These are phyloP conservation scores for Pantherophis vulpinus DNA, from an alignment of 2,797 vertebrate species.

Conservation along the genomic window DNA sequence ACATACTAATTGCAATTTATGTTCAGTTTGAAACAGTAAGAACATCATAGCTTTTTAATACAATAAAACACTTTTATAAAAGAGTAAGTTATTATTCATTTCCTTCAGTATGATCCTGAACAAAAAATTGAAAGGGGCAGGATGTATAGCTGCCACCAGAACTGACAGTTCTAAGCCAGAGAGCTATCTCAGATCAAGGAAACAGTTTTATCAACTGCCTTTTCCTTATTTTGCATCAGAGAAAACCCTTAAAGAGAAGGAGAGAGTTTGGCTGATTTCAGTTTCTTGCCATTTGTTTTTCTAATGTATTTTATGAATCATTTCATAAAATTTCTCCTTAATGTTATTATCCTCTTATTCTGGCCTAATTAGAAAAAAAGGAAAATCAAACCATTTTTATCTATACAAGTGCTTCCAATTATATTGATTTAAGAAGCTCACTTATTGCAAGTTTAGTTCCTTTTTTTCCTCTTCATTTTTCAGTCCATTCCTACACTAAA, in stretches of 20 bases:
- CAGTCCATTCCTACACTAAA: constrained; percentile 6
- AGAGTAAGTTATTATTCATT: too few relatives aligned
- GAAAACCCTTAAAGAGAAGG: not conserved
- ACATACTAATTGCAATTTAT: too few relatives aligned
- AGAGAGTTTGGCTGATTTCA: constrained; percentile 3
- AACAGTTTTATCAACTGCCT: not conserved
- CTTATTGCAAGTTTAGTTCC: not conserved
- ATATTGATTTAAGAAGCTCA: not conserved
- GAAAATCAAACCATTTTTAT: not conserved
- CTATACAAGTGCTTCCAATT: not conserved
- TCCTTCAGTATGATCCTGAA: not conserved
- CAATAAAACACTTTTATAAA: too few relatives aligned
- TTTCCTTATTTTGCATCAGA: constrained; percentile 5
- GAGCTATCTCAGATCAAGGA: not conserved
- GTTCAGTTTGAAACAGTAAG: too few relatives aligned
- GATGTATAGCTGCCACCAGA: not conserved
- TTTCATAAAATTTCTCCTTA: not conserved
- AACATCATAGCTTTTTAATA: too few relatives aligned
- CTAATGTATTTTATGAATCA: not conserved
- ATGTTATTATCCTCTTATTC: not conserved
- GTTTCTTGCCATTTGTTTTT: constrained; percentile 8
- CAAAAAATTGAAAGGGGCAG: not conserved
- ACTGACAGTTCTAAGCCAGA: not conserved
- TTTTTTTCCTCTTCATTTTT: not conserved
- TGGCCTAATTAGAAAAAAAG: not conserved